phyloP scores from a whole-genome alignment of 1,140 invertebrate species.

The Papilio machaon region DNA sequence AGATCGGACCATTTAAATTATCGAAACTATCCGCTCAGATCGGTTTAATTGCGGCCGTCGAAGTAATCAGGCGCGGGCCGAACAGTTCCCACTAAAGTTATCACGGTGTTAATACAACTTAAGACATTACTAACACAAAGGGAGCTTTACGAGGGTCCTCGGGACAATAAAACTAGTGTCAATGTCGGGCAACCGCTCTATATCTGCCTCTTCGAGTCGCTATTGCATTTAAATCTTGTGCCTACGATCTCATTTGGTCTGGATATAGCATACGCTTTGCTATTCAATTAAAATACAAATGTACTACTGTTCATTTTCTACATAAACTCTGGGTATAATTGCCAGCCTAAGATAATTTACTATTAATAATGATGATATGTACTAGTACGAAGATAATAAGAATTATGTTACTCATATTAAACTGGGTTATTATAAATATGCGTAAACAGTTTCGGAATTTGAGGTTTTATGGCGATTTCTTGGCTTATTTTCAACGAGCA shows the following conservation, averaged over 20 bases:
- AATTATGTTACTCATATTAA: too few species aligned
- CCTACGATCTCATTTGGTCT: slow-evolving; percentile 20
- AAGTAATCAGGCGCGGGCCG: slow-evolving; percentile 52
- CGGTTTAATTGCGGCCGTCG: slow-evolving; percentile 58
- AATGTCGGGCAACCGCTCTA: slow-evolving; percentile 76
- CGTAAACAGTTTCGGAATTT: too few species aligned
- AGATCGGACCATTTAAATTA: slow-evolving; percentile 71
- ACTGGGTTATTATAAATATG: too few species aligned
- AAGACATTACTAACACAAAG: slow-evolving; percentile 77
- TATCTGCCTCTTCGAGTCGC: slow-evolving; percentile 69
- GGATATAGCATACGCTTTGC: neutral
- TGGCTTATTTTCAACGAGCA: too few species aligned
- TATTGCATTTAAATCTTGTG: slow-evolving; percentile 32
- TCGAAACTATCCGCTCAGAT: slow-evolving; percentile 69
- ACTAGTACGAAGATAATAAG: neutral
- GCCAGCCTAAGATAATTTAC: neutral
- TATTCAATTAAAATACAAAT: slow-evolving; percentile 2
- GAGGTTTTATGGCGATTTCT: too few species aligned
- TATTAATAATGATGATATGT: too few species aligned
- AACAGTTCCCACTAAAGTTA: slow-evolving; percentile 69
- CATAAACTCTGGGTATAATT: neutral
- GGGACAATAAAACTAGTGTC: slow-evolving; percentile 79
- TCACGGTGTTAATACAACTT: slow-evolving; percentile 77
- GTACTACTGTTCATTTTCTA: slow-evolving; percentile 32
- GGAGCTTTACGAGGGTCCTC: slow-evolving; percentile 71